These are phyloP conservation scores for Zosterops hypoxanthus DNA, from an alignment of 2,113 vertebrate species.

Conservation along the genomic window DNA sequence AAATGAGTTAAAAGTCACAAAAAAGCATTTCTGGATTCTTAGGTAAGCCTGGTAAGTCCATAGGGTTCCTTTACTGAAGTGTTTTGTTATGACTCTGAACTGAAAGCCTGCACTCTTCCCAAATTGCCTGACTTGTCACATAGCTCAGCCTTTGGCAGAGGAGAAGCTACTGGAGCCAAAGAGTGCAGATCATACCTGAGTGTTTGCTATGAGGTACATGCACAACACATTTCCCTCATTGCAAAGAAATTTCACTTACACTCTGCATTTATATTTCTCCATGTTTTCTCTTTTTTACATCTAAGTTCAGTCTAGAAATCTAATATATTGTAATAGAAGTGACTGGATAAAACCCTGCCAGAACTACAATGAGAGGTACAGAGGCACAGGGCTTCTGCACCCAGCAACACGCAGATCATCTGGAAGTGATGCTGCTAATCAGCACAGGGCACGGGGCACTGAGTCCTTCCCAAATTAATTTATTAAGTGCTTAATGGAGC, in stretches of 20 bases:
- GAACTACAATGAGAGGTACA: not conserved
- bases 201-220: not conserved
- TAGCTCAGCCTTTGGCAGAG: not conserved
- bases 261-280: not conserved
- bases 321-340: not conserved
- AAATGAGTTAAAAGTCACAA: not conserved
- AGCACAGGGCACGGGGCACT: not conserved
- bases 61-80: not conserved
- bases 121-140: not conserved
- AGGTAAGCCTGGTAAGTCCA: not conserved
- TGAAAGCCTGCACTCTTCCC: not conserved
- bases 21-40: not conserved
- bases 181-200: not conserved
- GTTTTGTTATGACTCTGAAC: not conserved
- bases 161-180: not conserved
- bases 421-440: not conserved
- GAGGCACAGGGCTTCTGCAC: not conserved
- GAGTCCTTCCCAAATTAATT: not conserved
- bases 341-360: not conserved
- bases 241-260: not conserved
- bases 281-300: not conserved
- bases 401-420: not conserved
- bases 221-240: not conserved
- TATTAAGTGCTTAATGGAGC: not conserved
- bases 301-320: not conserved